Evolutionary conservation across 2,797 vertebrate species (phyloP).

Genomic region (Peromyscus eremicus): DNA sequence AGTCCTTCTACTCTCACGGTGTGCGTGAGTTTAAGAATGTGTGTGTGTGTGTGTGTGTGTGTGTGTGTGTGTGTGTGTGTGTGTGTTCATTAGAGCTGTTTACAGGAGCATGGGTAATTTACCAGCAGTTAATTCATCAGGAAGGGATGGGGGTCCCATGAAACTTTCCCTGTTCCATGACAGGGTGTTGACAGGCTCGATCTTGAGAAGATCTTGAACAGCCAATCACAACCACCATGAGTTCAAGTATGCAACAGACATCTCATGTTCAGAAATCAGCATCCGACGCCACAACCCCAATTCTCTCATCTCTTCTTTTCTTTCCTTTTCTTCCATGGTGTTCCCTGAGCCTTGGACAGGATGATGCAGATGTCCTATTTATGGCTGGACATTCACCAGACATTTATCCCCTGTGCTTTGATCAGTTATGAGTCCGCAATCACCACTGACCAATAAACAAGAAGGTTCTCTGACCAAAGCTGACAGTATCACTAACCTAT

Average conservation of each 20-base stretch:
- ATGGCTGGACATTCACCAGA: background rate
- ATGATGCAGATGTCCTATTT: background rate
- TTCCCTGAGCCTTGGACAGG: background rate
- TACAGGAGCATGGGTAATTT: background rate
- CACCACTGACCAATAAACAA: background rate
- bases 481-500: background rate
- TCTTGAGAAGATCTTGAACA: background rate
- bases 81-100: background rate
- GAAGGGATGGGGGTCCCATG: background rate
- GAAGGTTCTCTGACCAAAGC: background rate
- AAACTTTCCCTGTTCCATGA: background rate
- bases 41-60: background rate
- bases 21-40: too few relatives aligned
- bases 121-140: background rate
- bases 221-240: background rate
- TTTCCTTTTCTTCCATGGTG: background rate
- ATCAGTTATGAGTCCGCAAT: background rate
- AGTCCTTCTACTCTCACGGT: background rate
- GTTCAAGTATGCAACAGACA: background rate
- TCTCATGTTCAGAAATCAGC: background rate
- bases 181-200: background rate
- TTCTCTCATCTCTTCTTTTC: too few relatives aligned
- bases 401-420: background rate
- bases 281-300: fast-evolving
- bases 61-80: background rate